Conservation (phyloP, 2,797 vertebrate species). For the Enteromius radiatus region DNA sequence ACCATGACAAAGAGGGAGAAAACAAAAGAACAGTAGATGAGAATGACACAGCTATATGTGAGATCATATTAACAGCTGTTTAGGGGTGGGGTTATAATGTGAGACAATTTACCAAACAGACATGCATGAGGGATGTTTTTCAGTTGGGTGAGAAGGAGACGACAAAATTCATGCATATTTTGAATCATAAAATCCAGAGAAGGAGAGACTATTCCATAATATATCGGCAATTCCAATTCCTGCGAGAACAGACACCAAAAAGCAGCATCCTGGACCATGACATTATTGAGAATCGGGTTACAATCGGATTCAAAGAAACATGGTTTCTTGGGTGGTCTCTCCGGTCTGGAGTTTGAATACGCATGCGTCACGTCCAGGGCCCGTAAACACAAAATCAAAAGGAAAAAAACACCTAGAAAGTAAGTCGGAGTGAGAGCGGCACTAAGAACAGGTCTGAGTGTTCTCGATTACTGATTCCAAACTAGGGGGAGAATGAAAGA, state of each 20-base stretch:
- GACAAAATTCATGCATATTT: conserved; percentile 45
- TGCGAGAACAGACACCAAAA: conserved; percentile 5
- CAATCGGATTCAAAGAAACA: background rate
- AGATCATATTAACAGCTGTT: background rate
- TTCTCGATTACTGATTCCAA: background rate
- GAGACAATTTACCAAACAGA: conserved; percentile 31
- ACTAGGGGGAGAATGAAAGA: conserved; percentile 17
- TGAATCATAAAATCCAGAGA: conserved; percentile 29
- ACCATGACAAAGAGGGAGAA: conserved; percentile 4
- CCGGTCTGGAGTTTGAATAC: conserved; percentile 40
- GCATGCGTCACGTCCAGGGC: conserved; percentile 38
- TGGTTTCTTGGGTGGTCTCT: conserved; percentile 29
- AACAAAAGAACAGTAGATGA: conserved; percentile 13
- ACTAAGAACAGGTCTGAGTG: background rate
- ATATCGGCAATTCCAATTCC: conserved; percentile 29
- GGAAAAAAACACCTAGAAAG: conserved; percentile 3
- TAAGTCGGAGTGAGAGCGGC: background rate
- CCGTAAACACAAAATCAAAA: conserved; percentile 11
- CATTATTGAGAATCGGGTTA: background rate
- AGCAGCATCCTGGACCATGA: conserved; percentile 25
- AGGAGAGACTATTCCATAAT: conserved; percentile 24
- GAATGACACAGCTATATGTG: conserved; percentile 12
- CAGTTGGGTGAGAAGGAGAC: conserved; percentile 10
- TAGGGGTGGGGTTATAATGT: conserved; percentile 7
- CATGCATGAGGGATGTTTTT: conserved; percentile 38